Conservation (phyloP, 1,140 invertebrate genomes). For the Neotoxoptera formosana region DNA sequence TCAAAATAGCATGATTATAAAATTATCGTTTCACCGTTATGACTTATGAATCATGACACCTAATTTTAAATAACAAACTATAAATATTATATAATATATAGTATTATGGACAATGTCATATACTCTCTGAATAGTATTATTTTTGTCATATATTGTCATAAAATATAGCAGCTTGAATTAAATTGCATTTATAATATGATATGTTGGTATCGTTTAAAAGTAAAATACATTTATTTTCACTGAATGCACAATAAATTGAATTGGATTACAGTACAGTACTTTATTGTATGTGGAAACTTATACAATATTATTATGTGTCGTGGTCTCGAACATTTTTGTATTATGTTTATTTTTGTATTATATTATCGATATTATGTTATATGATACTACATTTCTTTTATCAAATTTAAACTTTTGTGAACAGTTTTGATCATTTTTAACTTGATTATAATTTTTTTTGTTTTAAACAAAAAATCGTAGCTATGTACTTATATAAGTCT, state of each 20-base stretch:
- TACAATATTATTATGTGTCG: no score
- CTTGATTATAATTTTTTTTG: no score
- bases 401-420: not conserved
- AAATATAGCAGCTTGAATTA: not conserved
- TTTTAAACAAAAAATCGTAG: no score
- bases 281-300: not conserved
- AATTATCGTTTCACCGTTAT: not conserved
- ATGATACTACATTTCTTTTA: not conserved
- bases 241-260: not conserved
- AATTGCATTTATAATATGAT: not conserved
- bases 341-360: no score
- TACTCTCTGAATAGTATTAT: not conserved
- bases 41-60: not conserved
- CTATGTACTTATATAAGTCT: no score
- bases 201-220: not conserved
- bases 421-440: no score
- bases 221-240: not conserved
- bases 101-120: not conserved
- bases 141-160: not conserved
- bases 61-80: not conserved
- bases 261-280: not conserved
- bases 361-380: not conserved
- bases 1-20: not conserved
- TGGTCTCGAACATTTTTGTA: no score
- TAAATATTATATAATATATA: not conserved